Evolutionary conservation across 1,140 invertebrate species (phyloP), one percentile per base, ranked within the genome.

Genomic region (Lethocerus indicus): DNA sequence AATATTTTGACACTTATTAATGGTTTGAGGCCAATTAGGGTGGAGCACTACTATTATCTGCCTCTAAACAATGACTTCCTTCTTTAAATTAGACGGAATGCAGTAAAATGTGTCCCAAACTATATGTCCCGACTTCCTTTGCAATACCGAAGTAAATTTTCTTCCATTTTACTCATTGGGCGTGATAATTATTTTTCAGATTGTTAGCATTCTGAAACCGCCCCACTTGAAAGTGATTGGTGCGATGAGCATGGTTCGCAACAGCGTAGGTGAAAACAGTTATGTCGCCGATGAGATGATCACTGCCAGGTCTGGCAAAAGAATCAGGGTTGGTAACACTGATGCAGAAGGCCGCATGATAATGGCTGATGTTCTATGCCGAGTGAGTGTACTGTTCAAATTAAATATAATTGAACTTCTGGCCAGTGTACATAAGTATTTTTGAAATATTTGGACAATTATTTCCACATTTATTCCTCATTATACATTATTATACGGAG

Each of bases 271-370:
- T 3, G 75, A 79, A 64, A 86, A 95, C 54, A 78, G 76, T 44
- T 96, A 94, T 65, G 90, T 95, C 1, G 60, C 87, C 47, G 91
- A 95, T 70, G 92, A 96, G 66, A 71, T 95, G 18, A 78, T 97
- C 41, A 79, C 81, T 4, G 82, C 87, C 0, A 75, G 87, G 51
- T 85, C 89, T 37, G 88, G 89, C 3, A 77, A 79, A n/a, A 72
- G 78, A 27, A 77, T 91, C 1, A 71, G 91, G 47, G 75, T 98
- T 44, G 83, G 81, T 1, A 96, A 97, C 61, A 96, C 93, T 7
- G 93, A 97, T 69, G 90, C 92, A 36, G 93, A 97, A 68, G 93
- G 93, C 0, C 68, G 93, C 23, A 82, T 96, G 74, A 87, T 85
- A 7, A 95, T 98, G 90, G 82, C 87, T 14, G 94, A 97, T 69